These are phyloP conservation scores for Gorsachius goisagi DNA, from an alignment of 2,113 vertebrate species.

Conservation along the genomic window DNA sequence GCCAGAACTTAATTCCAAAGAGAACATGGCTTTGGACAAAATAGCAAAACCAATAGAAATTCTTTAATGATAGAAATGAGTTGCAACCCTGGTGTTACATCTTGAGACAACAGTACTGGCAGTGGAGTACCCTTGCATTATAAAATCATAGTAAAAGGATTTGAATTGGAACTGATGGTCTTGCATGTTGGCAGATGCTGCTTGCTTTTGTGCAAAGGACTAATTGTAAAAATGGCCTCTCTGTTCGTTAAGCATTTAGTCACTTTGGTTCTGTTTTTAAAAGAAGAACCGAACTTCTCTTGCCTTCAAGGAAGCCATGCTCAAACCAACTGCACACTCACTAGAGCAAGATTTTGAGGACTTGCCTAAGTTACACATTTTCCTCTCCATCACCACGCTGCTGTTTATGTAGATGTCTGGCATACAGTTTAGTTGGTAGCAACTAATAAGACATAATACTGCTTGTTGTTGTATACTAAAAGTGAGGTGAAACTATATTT, in stretches of 20 bases:
- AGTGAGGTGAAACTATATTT: constrained; percentile 48
- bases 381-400: background rate
- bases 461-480: constrained; percentile 30
- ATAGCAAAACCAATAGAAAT: background rate
- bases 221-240: background rate
- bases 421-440: constrained; percentile 23
- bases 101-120: background rate
- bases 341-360: background rate
- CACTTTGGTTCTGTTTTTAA: background rate
- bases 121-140: background rate
- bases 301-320: background rate
- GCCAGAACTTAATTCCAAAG: background rate
- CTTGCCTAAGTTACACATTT: background rate
- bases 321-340: background rate
- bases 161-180: background rate
- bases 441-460: background rate
- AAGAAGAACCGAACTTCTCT: background rate
- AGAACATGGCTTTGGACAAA: background rate
- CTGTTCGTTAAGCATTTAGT: background rate
- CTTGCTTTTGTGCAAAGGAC: background rate
- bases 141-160: background rate
- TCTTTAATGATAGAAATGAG: background rate
- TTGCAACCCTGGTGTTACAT: background rate
- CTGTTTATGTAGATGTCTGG: background rate
- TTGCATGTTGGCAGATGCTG: background rate